Conservation (phyloP, 1,140 invertebrate species). For the Lerema accius region DNA sequence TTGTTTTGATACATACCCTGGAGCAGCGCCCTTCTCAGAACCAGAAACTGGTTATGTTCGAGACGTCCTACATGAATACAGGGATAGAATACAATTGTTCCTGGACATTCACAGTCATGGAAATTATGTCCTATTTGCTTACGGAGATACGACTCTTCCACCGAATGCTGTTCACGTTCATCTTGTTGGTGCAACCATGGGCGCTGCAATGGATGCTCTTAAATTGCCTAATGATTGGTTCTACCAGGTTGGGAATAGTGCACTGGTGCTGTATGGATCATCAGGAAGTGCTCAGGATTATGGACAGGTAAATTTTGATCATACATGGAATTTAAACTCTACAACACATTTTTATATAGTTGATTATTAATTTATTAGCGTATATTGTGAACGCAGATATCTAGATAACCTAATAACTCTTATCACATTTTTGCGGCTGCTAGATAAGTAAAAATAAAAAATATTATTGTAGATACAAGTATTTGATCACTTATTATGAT, state of each 20-base stretch:
- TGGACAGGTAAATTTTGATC: slow-evolving; percentile 52
- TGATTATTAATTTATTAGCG: not conserved
- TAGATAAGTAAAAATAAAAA: too few relatives aligned
- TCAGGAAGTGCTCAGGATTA: slow-evolving; percentile 85
- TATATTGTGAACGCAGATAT: not conserved
- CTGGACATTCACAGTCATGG: slow-evolving; percentile 61
- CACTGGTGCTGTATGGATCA: slow-evolving; percentile 79
- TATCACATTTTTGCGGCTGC: not conserved
- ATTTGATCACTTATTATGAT: not conserved
- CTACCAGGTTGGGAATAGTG: slow-evolving; percentile 85
- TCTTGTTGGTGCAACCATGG: slow-evolving; percentile 52
- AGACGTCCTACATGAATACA: slow-evolving; percentile 63
- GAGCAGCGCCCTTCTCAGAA: slow-evolving; percentile 87
- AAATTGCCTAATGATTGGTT: slow-evolving; percentile 56
- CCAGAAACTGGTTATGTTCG: slow-evolving; percentile 82
- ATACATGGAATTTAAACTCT: too few relatives aligned
- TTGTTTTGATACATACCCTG: slow-evolving; percentile 87
- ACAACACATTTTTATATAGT: too few relatives aligned
- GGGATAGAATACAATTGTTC: slow-evolving; percentile 52
- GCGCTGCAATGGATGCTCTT: slow-evolving; percentile 64
- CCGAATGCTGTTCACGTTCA: slow-evolving; percentile 75
- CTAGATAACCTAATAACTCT: slow-evolving; percentile 10
- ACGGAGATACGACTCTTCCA: slow-evolving; percentile 80
- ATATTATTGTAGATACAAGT: slow-evolving; percentile 2
- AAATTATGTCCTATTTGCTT: slow-evolving; percentile 83